Conservation (phyloP, 2,888 invertebrate species). For the Lutraria lutraria region DNA sequence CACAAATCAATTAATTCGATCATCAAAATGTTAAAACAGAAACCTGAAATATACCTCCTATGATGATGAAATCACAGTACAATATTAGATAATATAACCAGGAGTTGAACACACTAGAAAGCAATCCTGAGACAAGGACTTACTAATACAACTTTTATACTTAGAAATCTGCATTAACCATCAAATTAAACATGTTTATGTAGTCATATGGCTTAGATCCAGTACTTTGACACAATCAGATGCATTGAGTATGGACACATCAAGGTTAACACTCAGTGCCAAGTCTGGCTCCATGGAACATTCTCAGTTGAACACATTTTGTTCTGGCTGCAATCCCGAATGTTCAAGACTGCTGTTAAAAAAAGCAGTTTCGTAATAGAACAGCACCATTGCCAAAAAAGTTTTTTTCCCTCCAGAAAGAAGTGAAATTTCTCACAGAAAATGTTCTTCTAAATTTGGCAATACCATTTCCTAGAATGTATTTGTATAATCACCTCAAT, state of each 20-base stretch:
- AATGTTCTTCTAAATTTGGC: conserved; percentile 18
- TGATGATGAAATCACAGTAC: neutral
- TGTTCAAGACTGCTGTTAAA: neutral
- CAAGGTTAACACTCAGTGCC: conserved; percentile 22
- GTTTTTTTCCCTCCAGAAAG: neutral
- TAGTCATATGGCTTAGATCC: neutral
- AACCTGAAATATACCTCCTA: neutral
- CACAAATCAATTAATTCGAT: neutral
- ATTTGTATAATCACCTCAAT: neutral
- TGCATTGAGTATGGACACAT: neutral
- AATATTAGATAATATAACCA: neutral
- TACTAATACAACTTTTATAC: neutral
- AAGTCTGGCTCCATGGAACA: neutral
- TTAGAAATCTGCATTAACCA: neutral
- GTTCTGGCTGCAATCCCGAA: conserved; percentile 6
- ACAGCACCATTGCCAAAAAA: neutral
- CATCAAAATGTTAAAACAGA: neutral
- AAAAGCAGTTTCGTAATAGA: conserved; percentile 8
- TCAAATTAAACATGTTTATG: conserved; percentile 7
- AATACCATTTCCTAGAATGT: neutral
- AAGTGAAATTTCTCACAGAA: conserved; percentile 22
- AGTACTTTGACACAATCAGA: conserved; percentile 5
- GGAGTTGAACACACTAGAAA: neutral
- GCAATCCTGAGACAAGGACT: neutral
- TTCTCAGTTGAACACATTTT: conserved; percentile 4